Base-by-base conservation (phyloP, 1,140 invertebrate genomes). In the Oedothorax gibbosus region DNA sequence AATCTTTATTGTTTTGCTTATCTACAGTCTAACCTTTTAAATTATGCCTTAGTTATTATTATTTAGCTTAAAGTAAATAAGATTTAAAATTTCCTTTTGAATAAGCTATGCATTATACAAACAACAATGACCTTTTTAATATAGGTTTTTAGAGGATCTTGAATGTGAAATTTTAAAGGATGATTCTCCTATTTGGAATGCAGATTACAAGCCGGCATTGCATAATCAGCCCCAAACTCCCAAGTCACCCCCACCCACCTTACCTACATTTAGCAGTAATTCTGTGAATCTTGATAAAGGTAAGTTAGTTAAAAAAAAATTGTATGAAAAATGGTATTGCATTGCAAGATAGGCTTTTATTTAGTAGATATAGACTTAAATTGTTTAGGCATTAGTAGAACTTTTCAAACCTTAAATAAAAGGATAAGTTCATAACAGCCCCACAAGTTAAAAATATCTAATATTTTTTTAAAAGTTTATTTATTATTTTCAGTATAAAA, bases 161-260 rank as follows among this genome's bases (percentile, higher is more conserved):
- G 12, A 15, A 8, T 21, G 49, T 21, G 72, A 75, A 75, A 57
- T 75, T 14, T 35, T 21, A 57, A 57, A 57, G 49, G 72, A 75
- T 14, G 72, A 75, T 7, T 75, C 72, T 8, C 72, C 72, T 35
- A 75, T 75, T 15, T 75, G 72, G 72, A 51, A 35, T 11, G 11
- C 9, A 18, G 50, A 53, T 53, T 60, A 21, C 20, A 75, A 60
- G 18, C 2, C 20, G n/a, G 15, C 35, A 35, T 21, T 51, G 12
- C n/a, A 53, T n/a, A 71, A 53, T 71, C 7, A 15, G 8, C 54
- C 69, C 35, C 35, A 35, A 18, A n/a, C 50, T 20, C 50, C 50
- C 18, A 2, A 18, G 54, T 71, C 69, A 71, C 69, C 69, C 6
- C 15, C 66, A 69, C 50, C 21, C 49, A 35, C 35, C 35, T 35